A percentile compares a stretch with the other conserved stretches of the same genome.
phyloP scores from a whole-genome alignment of 2,113 vertebrate genomes.

The Paracanthobrama guichenoti region DNA sequence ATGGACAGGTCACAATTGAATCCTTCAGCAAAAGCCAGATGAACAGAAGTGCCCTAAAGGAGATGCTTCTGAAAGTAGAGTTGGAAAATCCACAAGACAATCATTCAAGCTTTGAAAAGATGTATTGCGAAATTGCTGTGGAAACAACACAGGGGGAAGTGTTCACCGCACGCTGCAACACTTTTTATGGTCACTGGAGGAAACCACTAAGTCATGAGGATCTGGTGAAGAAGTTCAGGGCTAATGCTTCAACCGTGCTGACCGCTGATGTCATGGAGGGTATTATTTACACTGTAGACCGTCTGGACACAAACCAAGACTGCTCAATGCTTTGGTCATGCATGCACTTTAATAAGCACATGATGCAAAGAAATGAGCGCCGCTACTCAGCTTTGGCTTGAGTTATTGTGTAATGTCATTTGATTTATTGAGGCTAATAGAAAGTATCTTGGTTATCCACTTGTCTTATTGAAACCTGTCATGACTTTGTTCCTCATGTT shows the following conservation, averaged over 20 bases:
- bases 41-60: conserved; percentile 68
- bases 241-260: conserved; percentile 73
- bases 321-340: conserved; percentile 72
- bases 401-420: background rate
- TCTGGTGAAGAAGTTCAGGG: conserved; percentile 82
- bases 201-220: conserved; percentile 83
- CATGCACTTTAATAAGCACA: conserved; percentile 71
- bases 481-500: background rate
- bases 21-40: conserved; percentile 75
- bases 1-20: conserved; percentile 72
- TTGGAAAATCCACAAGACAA: conserved; percentile 83
- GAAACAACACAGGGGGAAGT: conserved; percentile 62
- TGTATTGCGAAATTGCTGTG: conserved; percentile 82
- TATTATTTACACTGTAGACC: conserved; percentile 73
- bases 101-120: conserved; percentile 83
- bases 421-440: background rate
- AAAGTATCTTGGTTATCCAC: background rate
- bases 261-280: conserved; percentile 72
- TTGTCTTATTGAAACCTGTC: background rate
- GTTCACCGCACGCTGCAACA: conserved; percentile 69
- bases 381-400: conserved; percentile 23
- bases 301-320: conserved; percentile 79
- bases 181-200: conserved; percentile 94
- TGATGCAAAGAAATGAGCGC: background rate
- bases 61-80: conserved; percentile 78